Conservation (phyloP, 1,140 invertebrate species). For the Popillia japonica region DNA sequence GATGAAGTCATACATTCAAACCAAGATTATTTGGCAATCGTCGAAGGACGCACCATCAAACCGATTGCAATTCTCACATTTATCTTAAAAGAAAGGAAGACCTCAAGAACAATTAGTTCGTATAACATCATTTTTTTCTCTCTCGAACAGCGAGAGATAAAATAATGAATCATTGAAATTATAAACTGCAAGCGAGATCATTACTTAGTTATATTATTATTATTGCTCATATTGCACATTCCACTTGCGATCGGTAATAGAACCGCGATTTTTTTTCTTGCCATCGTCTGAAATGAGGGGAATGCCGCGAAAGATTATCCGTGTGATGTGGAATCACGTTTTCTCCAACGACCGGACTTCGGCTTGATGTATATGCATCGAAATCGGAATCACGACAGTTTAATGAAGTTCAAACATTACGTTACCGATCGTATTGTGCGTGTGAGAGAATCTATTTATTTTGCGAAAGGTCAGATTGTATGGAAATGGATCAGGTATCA, state of each 20-base stretch:
- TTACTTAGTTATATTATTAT: background rate
- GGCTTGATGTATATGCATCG: background rate
- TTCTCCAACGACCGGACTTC: background rate
- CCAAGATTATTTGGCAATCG: too few species aligned
- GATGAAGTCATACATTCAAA: too few species aligned
- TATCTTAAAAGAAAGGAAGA: background rate
- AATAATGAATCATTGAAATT: background rate
- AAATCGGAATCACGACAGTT: background rate
- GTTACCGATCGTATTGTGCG: background rate
- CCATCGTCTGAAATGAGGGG: background rate
- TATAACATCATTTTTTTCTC: conserved; percentile 3
- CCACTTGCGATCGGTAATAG: background rate
- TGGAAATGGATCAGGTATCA: background rate
- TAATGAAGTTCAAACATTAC: background rate
- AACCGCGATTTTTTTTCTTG: background rate
- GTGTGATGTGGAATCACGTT: conserved; percentile 1
- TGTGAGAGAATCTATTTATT: conserved; percentile 3
- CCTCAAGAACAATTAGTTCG: background rate
- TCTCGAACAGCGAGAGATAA: background rate
- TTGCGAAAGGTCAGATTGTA: conserved; percentile 1
- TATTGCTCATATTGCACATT: background rate
- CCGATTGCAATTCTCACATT: background rate
- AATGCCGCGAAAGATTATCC: conserved; percentile 4
- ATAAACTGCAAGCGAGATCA: background rate
- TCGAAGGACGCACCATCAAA: background rate